Conservation (phyloP, 2,113 vertebrate species). For the Sigmodon hispidus region DNA sequence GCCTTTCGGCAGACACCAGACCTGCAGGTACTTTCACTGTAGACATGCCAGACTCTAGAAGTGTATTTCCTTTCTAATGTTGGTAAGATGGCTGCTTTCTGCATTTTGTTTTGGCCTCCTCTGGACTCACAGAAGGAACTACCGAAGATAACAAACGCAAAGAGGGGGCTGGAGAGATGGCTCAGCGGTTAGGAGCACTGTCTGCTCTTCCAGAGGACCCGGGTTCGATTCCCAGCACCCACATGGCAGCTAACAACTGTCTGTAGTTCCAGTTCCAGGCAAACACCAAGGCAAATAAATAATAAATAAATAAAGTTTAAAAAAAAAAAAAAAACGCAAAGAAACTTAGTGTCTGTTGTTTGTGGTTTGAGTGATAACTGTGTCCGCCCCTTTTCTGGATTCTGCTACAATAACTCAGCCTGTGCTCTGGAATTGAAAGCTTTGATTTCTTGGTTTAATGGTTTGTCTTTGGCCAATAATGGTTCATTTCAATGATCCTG, state of each 20-base stretch:
- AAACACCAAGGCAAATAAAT: too few relatives aligned
- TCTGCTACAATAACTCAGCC: not conserved
- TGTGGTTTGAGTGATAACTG: not conserved
- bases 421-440: not conserved
- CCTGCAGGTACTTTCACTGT: not conserved
- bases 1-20: not conserved
- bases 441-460: not conserved
- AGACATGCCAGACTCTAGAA: not conserved
- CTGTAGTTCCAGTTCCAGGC: too few relatives aligned
- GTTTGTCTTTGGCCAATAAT: not conserved
- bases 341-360: not conserved
- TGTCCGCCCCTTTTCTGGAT: not conserved
- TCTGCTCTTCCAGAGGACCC: too few relatives aligned
- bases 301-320: too few relatives aligned
- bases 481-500: conserved; percentile 16
- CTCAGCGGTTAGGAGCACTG: too few relatives aligned
- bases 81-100: not conserved
- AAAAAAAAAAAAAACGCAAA: not conserved
- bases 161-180: too few relatives aligned
- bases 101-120: not conserved
- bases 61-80: not conserved
- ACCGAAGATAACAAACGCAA: too few relatives aligned
- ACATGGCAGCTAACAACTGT: too few relatives aligned
- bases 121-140: not conserved
- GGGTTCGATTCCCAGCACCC: too few relatives aligned